Base-by-base conservation (phyloP, 1,140 invertebrate species). In the Melitaea cinxia region DNA sequence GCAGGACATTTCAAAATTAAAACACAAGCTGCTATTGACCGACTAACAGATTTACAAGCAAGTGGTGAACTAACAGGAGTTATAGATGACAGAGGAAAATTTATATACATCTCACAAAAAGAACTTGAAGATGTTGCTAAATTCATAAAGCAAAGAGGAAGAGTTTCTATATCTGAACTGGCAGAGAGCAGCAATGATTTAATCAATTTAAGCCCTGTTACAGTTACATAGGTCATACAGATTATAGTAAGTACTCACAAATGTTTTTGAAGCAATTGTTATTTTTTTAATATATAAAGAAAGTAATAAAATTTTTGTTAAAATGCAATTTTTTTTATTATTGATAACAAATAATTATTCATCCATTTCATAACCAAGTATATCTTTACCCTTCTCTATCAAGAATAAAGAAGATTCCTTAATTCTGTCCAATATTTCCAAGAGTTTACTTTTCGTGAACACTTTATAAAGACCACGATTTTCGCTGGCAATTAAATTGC, bases 1-100 rank as follows among this genome's bases (percentile, higher is more conserved):
- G 98, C 98, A 17, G 94, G 95, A 3, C 94, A 96, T 73, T 99
- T 99, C 81, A 96, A 96, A 76, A 79, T 99, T n/a, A 99, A 98
- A 92, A 99, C 98, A 15, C 95, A 97, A 85, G 95, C 94, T 37
- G 94, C 94, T 0, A 96, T 98, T 74, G 95, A 97, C 71, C 94
- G 98, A 70, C 95, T 99, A 57, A 94, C 97, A 66, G 94, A 95
- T 47, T 92, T 99, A 24, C 95, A 98, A 77, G 91, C 94, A 4
- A 94, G 96, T 72, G 97, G 96, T 37, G 93, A 91, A 42, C 89
- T 98, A 10, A 96, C 96, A 21, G 99, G 99, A 10, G 98, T 99
- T 2, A 97, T 99, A 76, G 99, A 99, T 85, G 99, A 99, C 85
- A 93, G 99, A 72, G 99, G 99, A 21, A 99, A 99, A 91, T 99